phyloP scores from a whole-genome alignment of 2,888 invertebrate genomes.

The Hipparchia sbordonii region DNA sequence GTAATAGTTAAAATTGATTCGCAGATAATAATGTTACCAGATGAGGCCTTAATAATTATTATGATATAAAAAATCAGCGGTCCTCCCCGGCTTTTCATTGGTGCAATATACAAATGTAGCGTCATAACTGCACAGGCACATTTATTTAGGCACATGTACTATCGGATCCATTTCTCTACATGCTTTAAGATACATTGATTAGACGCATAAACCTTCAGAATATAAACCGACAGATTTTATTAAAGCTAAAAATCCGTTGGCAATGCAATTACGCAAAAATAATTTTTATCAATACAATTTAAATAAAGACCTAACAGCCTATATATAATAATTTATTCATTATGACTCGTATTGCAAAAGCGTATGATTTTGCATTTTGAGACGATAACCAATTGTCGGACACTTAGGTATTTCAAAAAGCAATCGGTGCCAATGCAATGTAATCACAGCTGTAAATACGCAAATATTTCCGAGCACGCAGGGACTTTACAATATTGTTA shows the following conservation, averaged over 20 bases:
- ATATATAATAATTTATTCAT: conserved; percentile 51
- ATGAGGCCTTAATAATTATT: too few species aligned
- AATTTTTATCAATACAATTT: conserved; percentile 31
- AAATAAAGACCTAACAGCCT: conserved; percentile 35
- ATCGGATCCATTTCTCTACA: too few species aligned
- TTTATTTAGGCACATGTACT: too few species aligned
- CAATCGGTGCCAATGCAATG: conserved; percentile 50
- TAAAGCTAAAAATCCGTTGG: conserved; percentile 54
- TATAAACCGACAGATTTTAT: conserved; percentile 45
- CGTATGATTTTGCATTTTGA: conserved; percentile 46
- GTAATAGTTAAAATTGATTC: too few species aligned
- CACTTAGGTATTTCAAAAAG: conserved; percentile 48
- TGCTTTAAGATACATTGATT: too few species aligned
- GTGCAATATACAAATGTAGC: too few species aligned
- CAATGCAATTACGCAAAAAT: conserved; percentile 26
- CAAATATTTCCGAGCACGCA: conserved; percentile 47
- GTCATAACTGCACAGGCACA: too few species aligned
- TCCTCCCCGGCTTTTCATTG: too few species aligned
- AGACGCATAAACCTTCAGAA: too few species aligned
- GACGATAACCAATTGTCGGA: conserved; percentile 46
- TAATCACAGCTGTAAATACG: conserved; percentile 53
- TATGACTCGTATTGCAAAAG: conserved; percentile 44
- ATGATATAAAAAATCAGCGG: too few species aligned
- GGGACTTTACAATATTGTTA: conserved; percentile 49
- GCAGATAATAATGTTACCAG: too few species aligned